Evolutionary conservation across 2,797 vertebrate species (phyloP).

Genomic region (Odontamblyopus rebecca): DNA sequence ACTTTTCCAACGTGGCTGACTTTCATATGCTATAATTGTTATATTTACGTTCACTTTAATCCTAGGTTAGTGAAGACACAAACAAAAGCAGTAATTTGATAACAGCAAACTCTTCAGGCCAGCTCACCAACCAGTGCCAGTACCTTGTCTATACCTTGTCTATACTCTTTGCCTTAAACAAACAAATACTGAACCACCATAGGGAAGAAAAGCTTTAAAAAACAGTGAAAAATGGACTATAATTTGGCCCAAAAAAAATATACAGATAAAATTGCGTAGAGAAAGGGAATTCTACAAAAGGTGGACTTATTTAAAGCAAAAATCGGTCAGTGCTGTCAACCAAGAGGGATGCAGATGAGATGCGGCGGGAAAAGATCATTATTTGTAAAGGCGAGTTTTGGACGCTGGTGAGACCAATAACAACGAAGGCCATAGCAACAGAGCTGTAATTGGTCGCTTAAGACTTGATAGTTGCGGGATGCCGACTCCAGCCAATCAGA

Average conservation of each 20-base stretch:
- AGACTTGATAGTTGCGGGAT: constrained; percentile 57
- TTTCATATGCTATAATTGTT: constrained; percentile 7
- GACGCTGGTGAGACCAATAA: constrained; percentile 78
- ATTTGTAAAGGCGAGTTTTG: constrained; percentile 69
- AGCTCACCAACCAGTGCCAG: constrained; percentile 1
- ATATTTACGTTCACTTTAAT: constrained; percentile 12
- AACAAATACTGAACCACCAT: background rate
- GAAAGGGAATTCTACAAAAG: background rate
- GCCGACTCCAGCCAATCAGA: constrained; percentile 55
- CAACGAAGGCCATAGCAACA: constrained; percentile 74
- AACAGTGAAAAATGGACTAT: background rate
- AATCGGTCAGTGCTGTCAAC: background rate
- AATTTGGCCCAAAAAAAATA: background rate
- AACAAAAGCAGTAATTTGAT: constrained; percentile 8
- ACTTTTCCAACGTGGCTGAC: constrained; percentile 4
- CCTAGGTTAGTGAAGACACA: constrained; percentile 18
- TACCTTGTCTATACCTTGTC: background rate
- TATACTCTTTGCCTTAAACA: constrained; percentile 1
- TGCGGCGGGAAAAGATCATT: constrained; percentile 63
- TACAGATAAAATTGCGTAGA: background rate
- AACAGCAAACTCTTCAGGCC: background rate
- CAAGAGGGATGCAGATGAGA: constrained; percentile 47
- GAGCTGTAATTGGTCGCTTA: constrained; percentile 68
- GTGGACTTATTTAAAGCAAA: background rate
- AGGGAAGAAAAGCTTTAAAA: background rate